These are phyloP conservation scores for Arctopsyche grandis DNA, from an alignment of 1,140 invertebrate species.

Conservation along the genomic window DNA sequence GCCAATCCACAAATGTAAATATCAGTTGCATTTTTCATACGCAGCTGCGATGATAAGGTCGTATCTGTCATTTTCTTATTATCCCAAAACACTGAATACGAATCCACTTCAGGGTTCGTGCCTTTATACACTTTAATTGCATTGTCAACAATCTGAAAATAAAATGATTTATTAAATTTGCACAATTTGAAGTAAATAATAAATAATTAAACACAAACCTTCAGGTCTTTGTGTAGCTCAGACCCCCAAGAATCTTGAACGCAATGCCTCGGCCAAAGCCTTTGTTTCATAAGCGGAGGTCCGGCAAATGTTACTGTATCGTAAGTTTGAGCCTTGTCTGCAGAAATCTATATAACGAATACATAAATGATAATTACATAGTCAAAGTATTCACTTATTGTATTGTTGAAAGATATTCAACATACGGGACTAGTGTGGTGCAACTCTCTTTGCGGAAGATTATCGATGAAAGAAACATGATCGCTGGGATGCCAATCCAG, in stretches of 20 bases:
- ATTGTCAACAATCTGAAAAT: constrained; percentile 70
- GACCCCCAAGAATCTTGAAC: constrained; percentile 95
- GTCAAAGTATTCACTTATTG: constrained; percentile 4
- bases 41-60: constrained; percentile 82
- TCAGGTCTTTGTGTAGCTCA: constrained; percentile 90
- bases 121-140: constrained; percentile 92
- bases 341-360: constrained; percentile 63
- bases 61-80: constrained; percentile 93
- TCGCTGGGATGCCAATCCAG: constrained; percentile 97
- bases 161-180: neutral
- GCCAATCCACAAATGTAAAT: constrained; percentile 96
- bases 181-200: neutral
- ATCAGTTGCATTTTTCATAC: constrained; percentile 84
- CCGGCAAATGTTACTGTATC: constrained; percentile 93
- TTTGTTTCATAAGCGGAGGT: constrained; percentile 83
- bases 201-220: constrained; percentile 65
- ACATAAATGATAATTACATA: neutral
- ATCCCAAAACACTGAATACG: constrained; percentile 98
- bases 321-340: constrained; percentile 82
- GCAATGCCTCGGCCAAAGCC: constrained; percentile 95
- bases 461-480: constrained; percentile 97
- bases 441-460: constrained; percentile 77
- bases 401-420: neutral
- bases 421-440: constrained; percentile 75
- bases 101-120: constrained; percentile 93